Evolutionary conservation across 2,888 invertebrate species (phyloP).

Genomic region (Entomobrya proxima): DNA sequence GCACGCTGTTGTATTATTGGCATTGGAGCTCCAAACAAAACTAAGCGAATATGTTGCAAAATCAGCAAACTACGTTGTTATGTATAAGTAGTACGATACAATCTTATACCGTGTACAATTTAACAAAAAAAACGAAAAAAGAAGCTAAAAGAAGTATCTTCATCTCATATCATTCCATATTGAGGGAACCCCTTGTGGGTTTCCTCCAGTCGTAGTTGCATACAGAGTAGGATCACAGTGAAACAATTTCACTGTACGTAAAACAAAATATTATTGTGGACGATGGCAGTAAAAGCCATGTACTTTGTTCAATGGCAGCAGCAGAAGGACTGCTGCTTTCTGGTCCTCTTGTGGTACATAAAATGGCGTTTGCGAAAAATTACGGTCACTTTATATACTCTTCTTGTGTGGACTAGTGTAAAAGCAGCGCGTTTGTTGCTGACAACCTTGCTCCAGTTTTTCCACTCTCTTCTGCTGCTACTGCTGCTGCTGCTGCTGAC

Average conservation of each 20-base stretch:
- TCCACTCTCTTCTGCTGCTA: too few species aligned
- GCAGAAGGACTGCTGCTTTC: background rate
- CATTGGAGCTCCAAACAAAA: too few species aligned
- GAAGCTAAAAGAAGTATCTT: background rate
- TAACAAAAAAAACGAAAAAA: background rate
- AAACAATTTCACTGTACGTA: slow-evolving; percentile 15
- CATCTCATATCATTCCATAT: slow-evolving; percentile 14
- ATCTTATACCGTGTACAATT: slow-evolving; percentile 12
- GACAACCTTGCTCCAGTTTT: slow-evolving; percentile 62
- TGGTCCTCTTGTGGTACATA: slow-evolving; percentile 13
- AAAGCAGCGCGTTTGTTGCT: slow-evolving; percentile 29
- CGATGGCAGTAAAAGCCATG: background rate
- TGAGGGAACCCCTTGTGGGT: slow-evolving; percentile 39
- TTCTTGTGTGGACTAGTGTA: background rate
- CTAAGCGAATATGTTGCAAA: slow-evolving; percentile 21
- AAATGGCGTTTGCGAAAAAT: slow-evolving; percentile 46
- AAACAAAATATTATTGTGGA: slow-evolving; percentile 15
- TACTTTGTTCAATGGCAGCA: background rate
- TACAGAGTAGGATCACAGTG: background rate
- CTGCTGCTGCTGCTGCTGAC: background rate
- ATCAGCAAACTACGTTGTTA: background rate
- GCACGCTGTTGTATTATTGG: slow-evolving; percentile 2
- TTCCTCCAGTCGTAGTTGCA: slow-evolving; percentile 32
- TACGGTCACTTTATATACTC: slow-evolving; percentile 49
- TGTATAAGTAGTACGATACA: slow-evolving; percentile 16